These are phyloP conservation scores for Loxodonta africana DNA, from an alignment of 2,113 vertebrate species.

Conservation along the genomic window DNA sequence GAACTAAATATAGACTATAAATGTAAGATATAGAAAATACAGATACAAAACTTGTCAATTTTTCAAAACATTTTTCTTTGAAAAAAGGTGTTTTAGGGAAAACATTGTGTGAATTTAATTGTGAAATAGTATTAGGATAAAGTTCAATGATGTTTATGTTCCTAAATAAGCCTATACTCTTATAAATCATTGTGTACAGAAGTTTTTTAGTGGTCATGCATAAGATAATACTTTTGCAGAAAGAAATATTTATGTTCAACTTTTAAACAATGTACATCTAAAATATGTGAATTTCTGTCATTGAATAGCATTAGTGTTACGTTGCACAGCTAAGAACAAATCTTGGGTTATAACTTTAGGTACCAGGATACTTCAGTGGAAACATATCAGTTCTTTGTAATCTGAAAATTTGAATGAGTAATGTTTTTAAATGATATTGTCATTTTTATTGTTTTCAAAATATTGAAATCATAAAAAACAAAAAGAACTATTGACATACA, in stretches of 20 bases:
- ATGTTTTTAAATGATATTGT: neutral
- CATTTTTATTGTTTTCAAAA: constrained; percentile 27
- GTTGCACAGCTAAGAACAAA: neutral
- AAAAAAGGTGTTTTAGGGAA: neutral
- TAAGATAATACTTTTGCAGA: neutral
- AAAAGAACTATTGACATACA: neutral
- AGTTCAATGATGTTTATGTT: neutral
- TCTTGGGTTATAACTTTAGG: constrained; percentile 19
- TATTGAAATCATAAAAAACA: neutral
- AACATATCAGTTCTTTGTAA: neutral
- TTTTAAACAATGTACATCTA: neutral
- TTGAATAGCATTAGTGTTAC: constrained; percentile 33
- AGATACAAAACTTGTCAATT: neutral
- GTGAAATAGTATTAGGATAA: constrained; percentile 8
- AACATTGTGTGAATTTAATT: neutral
- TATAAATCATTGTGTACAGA: neutral
- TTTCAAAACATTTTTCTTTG: constrained; percentile 59
- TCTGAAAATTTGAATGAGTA: constrained; percentile 40
- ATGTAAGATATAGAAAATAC: neutral
- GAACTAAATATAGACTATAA: constrained; percentile 45
- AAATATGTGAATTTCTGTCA: neutral
- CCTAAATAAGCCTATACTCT: neutral
- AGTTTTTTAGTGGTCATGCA: neutral
- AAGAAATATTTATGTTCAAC: neutral
- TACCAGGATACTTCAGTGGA: constrained; percentile 2